A percentile compares a stretch with the other conserved stretches of the same genome.
Conservation (phyloP, 2,888 invertebrate genomes). For the Hesperia comma region DNA sequence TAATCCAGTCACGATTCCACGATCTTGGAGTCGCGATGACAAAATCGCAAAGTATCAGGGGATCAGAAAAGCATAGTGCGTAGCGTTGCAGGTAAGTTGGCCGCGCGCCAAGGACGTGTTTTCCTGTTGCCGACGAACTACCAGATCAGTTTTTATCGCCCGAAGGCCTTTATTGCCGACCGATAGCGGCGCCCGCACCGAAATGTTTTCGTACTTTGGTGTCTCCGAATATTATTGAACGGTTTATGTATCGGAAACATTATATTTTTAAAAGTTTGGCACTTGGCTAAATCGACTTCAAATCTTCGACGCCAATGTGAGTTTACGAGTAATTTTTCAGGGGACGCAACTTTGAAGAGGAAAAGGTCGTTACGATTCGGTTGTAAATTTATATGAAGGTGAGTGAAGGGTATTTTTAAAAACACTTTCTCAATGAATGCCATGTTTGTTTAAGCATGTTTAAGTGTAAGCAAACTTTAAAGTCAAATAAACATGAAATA, state of each 20-base stretch:
- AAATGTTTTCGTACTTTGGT: constrained; percentile 77
- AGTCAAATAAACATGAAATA: too few relatives aligned
- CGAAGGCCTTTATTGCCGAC: constrained; percentile 82
- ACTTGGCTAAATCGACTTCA: constrained; percentile 50
- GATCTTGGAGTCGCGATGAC: not conserved
- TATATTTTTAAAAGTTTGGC: constrained; percentile 79
- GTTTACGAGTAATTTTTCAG: constrained; percentile 14
- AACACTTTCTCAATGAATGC: too few relatives aligned
- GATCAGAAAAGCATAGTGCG: constrained; percentile 47
- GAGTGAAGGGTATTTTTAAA: too few relatives aligned
- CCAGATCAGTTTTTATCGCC: constrained; percentile 84
- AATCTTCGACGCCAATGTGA: constrained; percentile 44
- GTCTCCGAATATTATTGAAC: constrained; percentile 80
- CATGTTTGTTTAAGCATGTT: too few relatives aligned
- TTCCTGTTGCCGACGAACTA: constrained; percentile 80
- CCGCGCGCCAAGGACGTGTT: constrained; percentile 79
- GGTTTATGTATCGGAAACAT: constrained; percentile 82
- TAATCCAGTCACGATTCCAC: not conserved
- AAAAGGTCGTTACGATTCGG: not conserved
- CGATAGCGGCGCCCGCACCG: constrained; percentile 70
- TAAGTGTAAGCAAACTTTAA: too few relatives aligned
- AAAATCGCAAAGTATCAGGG: not conserved
- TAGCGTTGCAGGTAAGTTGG: constrained; percentile 76
- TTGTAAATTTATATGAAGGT: not conserved
- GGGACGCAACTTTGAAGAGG: not conserved